Percentiles rank a stretch among this genome's conserved stretches.
These are phyloP conservation scores for Pitangus sulphuratus DNA, from an alignment of 2,797 vertebrate species.

Conservation along the genomic window DNA sequence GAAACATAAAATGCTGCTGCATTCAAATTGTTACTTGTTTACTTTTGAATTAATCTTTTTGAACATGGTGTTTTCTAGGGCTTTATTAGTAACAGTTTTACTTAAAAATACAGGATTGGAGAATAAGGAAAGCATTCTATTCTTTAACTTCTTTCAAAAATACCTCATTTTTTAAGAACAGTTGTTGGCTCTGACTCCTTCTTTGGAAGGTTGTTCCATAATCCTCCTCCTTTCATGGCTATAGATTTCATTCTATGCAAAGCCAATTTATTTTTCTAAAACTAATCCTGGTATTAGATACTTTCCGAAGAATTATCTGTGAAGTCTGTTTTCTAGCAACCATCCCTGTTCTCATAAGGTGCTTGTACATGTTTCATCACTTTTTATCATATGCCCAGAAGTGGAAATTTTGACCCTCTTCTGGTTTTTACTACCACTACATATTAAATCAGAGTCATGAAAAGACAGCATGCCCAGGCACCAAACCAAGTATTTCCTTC, in stretches of 20 bases:
- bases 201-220: background rate
- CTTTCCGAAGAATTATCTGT: background rate
- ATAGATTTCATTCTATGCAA: background rate
- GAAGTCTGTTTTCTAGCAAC: background rate
- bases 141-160: background rate
- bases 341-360: background rate
- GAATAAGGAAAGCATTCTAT: background rate
- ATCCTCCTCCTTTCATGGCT: background rate
- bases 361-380: background rate
- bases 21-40: background rate
- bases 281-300: background rate
- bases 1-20: background rate
- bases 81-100: background rate
- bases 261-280: background rate
- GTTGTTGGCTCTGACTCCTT: background rate
- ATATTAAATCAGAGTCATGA: background rate
- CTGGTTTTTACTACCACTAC: background rate
- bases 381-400: background rate
- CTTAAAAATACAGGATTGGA: background rate
- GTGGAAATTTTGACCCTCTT: background rate
- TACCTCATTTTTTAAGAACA: background rate
- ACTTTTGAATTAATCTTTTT: background rate
- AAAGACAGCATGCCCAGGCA: background rate
- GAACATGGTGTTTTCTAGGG: background rate
- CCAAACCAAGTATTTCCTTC: background rate